These are phyloP conservation scores for Drosophila kambysellisi DNA, from an alignment of 2,888 invertebrate species.

Conservation along the genomic window DNA sequence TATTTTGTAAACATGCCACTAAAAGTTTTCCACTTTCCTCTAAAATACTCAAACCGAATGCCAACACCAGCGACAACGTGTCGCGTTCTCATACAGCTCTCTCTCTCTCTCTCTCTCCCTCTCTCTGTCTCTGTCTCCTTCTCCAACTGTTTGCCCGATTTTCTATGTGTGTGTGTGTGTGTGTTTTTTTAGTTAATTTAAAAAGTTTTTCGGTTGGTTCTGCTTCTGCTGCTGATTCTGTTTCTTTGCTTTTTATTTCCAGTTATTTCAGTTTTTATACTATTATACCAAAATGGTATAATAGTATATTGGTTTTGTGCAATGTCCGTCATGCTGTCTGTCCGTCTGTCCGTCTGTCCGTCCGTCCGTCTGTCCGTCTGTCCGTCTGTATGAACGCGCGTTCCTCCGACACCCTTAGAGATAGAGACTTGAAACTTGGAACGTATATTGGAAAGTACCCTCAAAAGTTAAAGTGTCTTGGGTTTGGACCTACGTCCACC, in stretches of 20 bases:
- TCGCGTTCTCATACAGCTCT: constrained; percentile 25
- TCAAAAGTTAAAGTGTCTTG: too few relatives aligned
- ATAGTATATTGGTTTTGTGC: too few relatives aligned
- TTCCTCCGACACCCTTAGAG: too few relatives aligned
- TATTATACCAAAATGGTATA: too few relatives aligned
- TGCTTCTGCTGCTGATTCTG: constrained; percentile 47
- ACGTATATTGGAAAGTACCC: too few relatives aligned
- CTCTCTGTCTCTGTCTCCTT: neutral
- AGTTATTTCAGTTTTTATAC: constrained; percentile 18
- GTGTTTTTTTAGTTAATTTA: constrained; percentile 77
- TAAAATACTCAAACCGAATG: constrained; percentile 78
- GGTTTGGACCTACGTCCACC: too few relatives aligned
- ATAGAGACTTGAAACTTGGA: too few relatives aligned
- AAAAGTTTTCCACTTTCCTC: constrained; percentile 80
- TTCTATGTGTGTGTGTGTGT: constrained; percentile 35
- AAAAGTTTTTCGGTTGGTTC: constrained; percentile 68
- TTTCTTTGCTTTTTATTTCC: constrained; percentile 50
- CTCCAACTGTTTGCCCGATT: neutral
- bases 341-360: too few relatives aligned
- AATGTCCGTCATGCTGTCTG: too few relatives aligned
- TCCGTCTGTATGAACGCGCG: too few relatives aligned
- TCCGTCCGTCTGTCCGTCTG: too few relatives aligned
- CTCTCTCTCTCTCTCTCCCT: neutral
- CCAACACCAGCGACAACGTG: constrained; percentile 74
- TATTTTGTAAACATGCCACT: constrained; percentile 81